Evolutionary conservation across 2,888 invertebrate genomes (phyloP).

Genomic region (Cerceris rybyensis): DNA sequence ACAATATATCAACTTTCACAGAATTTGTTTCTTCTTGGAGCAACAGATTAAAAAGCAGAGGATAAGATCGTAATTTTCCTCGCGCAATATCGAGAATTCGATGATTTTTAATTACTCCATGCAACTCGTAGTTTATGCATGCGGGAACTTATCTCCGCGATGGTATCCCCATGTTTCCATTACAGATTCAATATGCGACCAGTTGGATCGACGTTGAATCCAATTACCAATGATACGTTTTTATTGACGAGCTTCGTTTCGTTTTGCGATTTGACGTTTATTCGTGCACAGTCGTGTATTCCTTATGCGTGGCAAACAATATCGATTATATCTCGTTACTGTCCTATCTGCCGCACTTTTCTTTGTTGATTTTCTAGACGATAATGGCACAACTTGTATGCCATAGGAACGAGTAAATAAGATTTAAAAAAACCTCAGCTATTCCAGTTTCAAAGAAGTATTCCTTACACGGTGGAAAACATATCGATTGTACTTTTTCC

Average conservation of each 20-base stretch:
- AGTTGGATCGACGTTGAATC: constrained; percentile 28
- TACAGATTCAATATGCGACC: constrained; percentile 21
- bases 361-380: no score
- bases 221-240: constrained; percentile 39
- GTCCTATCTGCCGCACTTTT: no score
- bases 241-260: constrained; percentile 21
- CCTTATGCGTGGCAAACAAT: constrained; percentile 2
- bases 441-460: background rate
- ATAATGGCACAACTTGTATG: background rate
- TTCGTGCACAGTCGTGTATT: background rate
- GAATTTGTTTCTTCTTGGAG: background rate
- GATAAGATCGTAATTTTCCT: background rate
- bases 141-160: background rate
- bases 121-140: constrained; percentile 5
- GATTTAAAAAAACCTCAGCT: background rate
- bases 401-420: background rate
- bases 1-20: background rate
- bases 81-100: background rate
- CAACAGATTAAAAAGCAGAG: background rate
- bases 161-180: constrained; percentile 5
- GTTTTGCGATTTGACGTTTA: background rate
- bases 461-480: background rate
- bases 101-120: constrained; percentile 18
- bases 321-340: no score
- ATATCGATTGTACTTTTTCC: background rate